phyloP scores from a whole-genome alignment of 2,797 vertebrate species.

The Orestias chungarensis region DNA sequence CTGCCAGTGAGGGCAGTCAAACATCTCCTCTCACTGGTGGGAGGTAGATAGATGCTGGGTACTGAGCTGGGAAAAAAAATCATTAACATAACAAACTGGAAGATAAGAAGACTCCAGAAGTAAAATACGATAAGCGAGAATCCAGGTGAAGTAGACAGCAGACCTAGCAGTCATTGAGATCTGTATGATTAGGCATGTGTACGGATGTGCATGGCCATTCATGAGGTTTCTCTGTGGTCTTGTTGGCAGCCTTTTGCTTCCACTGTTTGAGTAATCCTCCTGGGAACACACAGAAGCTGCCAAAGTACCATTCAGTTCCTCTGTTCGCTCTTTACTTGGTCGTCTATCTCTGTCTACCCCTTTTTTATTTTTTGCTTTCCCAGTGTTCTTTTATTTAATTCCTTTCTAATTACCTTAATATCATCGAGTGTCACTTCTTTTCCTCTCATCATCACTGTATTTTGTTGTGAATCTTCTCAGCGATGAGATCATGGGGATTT shows the following conservation, averaged over 20 bases:
- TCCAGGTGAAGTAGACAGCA: conserved; percentile 41
- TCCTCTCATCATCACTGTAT: conserved; percentile 18
- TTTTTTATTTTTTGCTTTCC: conserved; percentile 20
- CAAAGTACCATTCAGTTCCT: conserved; percentile 79
- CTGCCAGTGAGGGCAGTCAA: conserved; percentile 38
- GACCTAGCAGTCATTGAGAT: conserved; percentile 6
- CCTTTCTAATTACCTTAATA: conserved; percentile 38
- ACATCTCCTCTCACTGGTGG: conserved; percentile 19
- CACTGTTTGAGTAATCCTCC: conserved; percentile 81
- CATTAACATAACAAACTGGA: too few relatives aligned
- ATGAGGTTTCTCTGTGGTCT: conserved; percentile 59
- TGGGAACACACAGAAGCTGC: conserved; percentile 79
- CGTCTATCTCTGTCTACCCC: conserved; percentile 42
- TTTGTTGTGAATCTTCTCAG: conserved; percentile 54
- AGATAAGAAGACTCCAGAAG: conserved; percentile 6
- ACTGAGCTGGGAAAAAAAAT: conserved; percentile 5
- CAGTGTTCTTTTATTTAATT: conserved; percentile 34
- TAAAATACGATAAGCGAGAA: conserved; percentile 12
- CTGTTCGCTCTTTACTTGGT: conserved; percentile 60
- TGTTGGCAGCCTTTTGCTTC: conserved; percentile 66
- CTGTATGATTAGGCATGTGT: conserved; percentile 11
- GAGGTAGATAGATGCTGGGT: conserved; percentile 11
- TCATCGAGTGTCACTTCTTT: conserved; percentile 27
- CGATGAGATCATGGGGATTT: conserved; percentile 35
- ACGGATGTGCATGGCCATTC: conserved; percentile 59